Evolutionary conservation across 2,888 invertebrate species (phyloP), one percentile per base, ranked within the genome.

Genomic region (Phrixothrix hirtus): DNA sequence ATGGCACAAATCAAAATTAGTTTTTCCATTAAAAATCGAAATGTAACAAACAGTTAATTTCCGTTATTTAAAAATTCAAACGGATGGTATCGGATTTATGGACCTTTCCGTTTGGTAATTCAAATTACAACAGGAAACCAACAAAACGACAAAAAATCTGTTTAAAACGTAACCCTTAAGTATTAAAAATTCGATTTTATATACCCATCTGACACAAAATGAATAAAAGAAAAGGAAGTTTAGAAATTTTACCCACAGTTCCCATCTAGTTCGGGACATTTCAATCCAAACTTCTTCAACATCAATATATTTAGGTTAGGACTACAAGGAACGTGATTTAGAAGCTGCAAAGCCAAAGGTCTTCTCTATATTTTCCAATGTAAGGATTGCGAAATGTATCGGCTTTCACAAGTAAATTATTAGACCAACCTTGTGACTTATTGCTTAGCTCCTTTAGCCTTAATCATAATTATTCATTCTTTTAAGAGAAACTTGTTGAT

Each of bases 301-400:
- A 56, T 60, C 65, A 63, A 66, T 68, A 65, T 66, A 68, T 67
- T 66, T 60, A 62, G 55, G 65, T 68, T 65, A 67, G 67, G 62
- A 57, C 62, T 60, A 61, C 63, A 57, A 57, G 60, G 56, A 58
- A 51, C 57, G 62, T 67, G 68, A 68, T 68, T 67, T 68, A 68
- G 59, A 61, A 56, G 61, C 61, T 50, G n/a, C 55, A 57, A 60
- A 63, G 64, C 56, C 62, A 62, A 58, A 63, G 66, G 66, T 66
- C 67, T 66, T 67, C 63, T 63, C 65, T 67, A 67, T 65, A 67
- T 66, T 67, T 65, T 65, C 65, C 65, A 65, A 65, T 66, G 65
- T 63, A 62, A 61, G 59, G 62, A 60, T 60, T 61, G 62, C 62
- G 58, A 56, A 65, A 60, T 62, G 65, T 63, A 65, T 64, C 63